Evolutionary conservation across 1,140 invertebrate genomes (phyloP).

Genomic region (Lordiphosa collinella): DNA sequence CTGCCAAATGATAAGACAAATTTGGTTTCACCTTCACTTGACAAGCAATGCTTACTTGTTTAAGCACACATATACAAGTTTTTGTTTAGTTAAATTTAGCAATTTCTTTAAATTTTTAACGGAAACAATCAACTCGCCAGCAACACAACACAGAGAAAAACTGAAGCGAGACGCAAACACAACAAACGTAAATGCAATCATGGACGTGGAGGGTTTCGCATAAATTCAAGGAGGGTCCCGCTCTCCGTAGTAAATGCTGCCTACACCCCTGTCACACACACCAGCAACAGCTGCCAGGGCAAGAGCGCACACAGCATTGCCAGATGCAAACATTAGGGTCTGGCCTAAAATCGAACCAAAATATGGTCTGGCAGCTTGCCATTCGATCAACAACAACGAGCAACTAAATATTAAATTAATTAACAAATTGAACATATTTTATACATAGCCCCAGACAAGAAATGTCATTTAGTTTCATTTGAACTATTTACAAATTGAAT

Average conservation of each 20-base stretch:
- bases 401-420: not conserved
- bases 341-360: not conserved
- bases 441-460: not conserved
- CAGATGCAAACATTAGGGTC: slow-evolving; percentile 4
- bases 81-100: not conserved
- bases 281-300: not conserved
- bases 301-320: slow-evolving; percentile 13
- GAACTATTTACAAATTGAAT: not conserved
- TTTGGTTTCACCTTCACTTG: too few species aligned
- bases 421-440: not conserved
- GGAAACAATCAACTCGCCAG: slow-evolving; percentile 7
- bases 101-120: not conserved
- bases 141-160: not conserved
- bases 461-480: not conserved
- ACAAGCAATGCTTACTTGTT: too few species aligned
- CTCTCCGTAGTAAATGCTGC: not conserved
- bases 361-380: not conserved
- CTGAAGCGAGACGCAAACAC: not conserved
- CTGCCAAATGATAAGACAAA: too few species aligned
- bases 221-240: not conserved
- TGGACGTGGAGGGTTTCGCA: not conserved
- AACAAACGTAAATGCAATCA: slow-evolving; percentile 13
- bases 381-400: slow-evolving; percentile 10
- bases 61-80: too few species aligned
- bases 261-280: slow-evolving; percentile 17